Evolutionary conservation across 1,140 invertebrate genomes (phyloP).

Genomic region (Kradibia gibbosae): DNA sequence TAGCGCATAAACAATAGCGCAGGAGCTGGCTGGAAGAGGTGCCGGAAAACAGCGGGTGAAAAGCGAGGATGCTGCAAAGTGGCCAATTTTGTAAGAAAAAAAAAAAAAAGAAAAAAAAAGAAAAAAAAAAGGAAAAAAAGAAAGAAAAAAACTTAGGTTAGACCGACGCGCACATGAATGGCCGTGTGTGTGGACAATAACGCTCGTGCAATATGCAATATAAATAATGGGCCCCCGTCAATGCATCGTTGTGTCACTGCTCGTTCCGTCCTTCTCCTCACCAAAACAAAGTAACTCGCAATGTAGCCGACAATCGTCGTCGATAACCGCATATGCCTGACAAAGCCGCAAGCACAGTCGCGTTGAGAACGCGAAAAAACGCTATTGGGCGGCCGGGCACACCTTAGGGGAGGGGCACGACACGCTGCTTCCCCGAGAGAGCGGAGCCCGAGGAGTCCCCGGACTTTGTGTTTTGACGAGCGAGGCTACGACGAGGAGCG

Average conservation of each 20-base stretch:
- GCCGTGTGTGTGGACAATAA: neutral
- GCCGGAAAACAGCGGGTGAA: neutral
- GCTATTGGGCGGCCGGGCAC: neutral
- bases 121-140: no score
- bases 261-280: neutral
- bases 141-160: constrained; percentile 10
- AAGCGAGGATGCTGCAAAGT: neutral
- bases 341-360: neutral
- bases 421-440: neutral
- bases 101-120: no score
- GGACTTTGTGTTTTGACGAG: constrained; percentile 11
- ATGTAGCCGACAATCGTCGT: neutral
- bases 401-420: neutral
- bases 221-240: constrained; percentile 5
- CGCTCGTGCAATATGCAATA: constrained; percentile 5
- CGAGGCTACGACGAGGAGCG: neutral
- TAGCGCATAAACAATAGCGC: neutral
- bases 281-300: neutral
- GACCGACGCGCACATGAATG: neutral
- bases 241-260: neutral
- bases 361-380: neutral
- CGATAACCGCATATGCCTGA: neutral
- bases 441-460: neutral
- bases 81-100: no score
- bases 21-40: neutral